Base-by-base conservation (phyloP, 2,888 invertebrate genomes). In the Morpho achilles region DNA sequence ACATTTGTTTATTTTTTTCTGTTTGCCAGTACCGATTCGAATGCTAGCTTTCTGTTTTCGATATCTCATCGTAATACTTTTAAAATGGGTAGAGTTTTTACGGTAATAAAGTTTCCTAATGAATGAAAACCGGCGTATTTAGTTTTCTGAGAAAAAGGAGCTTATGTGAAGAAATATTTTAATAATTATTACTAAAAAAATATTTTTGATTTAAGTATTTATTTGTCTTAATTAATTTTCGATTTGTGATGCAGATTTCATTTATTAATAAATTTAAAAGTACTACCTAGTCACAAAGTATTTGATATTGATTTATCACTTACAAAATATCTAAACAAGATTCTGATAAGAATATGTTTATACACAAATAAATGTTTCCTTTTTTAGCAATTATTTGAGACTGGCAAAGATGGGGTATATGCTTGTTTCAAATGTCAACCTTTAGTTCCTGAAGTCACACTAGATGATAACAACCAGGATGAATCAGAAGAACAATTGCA, bases 361-460 rank as follows among this genome's bases (percentile, higher is more conserved):
- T 5, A 32, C 5, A 32, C 32, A 32, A 32, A 32, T 32, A 32
- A 32, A 16, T 51, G n/a, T 39, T 56, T 54, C 41, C n/a, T 46
- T 53, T 80, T 80, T 40, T 79, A 89, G 89, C 88, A 89, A 79
- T 69, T 90, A 52, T 90, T 89, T 78, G 90, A 89, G 68, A 89
- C 90, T 0, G 83, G 83, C 58, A 82, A 84, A 58, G 84, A 85
- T 64, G 88, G 85, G 55, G 77, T 88, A 8, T 85, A 87, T 61
- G 88, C 90, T 44, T 91, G 91, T 67, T 87, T 86, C 67, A 91
- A 90, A 70, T 91, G 91, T 64, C 89, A 89, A 72, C 91, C 90
- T 0, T 74, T 90, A 62, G 87, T 90, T 54, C 90, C 90, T n/a
- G 89, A 90, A 71, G 77, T 89, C 52, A 87, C 84, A 10, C 76